Evolutionary conservation across 2,888 invertebrate species (phyloP), one percentile per base, ranked within the genome.

Genomic region (Papilio demoleus): DNA sequence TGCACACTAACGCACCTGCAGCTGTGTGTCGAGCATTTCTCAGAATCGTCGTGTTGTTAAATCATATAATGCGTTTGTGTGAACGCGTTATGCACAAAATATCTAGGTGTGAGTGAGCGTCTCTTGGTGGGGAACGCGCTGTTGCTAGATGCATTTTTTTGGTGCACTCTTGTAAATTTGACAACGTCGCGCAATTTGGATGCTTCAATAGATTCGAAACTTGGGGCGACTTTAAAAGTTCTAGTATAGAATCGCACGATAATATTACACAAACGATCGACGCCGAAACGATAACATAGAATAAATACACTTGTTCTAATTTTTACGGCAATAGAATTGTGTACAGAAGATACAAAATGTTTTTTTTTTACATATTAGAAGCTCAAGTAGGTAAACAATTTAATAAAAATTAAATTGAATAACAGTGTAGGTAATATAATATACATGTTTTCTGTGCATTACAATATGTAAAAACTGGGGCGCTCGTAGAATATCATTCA

Each of bases 111-210:
- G 70, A 22, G 19, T 70, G 74, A 76, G 72, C 74, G 75, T 65
- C 73, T 68, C 59, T 61, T 71, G 53, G 65, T 73, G 71, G 76
- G 81, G 82, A 79, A 81, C 85, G 88, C 89, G 88, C 81, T 87
- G 89, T 88, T 89, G 88, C 87, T 87, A 85, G 86, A 86, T 88
- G 85, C 83, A 80, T 86, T 86, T 88, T 88, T 88, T 87, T 79
- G 79, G 78, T 82, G 80, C 80, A 78, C 79, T 78, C 76, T 76
- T 76, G 89, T 88, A 86, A 85, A 90, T 83, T 88, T 88, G 90
- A 90, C 91, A 90, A 90, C 91, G 88, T 87, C 90, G 89, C 89
- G 78, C 79, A 84, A 86, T 86, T 87, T 81, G 72, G 74, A 79
- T 76, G 79, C 79, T 76, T 71, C 71, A 68, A 67, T 64, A 62